These are phyloP conservation scores for Malaclemys terrapin DNA, from an alignment of 2,113 vertebrate species.

Conservation along the genomic window DNA sequence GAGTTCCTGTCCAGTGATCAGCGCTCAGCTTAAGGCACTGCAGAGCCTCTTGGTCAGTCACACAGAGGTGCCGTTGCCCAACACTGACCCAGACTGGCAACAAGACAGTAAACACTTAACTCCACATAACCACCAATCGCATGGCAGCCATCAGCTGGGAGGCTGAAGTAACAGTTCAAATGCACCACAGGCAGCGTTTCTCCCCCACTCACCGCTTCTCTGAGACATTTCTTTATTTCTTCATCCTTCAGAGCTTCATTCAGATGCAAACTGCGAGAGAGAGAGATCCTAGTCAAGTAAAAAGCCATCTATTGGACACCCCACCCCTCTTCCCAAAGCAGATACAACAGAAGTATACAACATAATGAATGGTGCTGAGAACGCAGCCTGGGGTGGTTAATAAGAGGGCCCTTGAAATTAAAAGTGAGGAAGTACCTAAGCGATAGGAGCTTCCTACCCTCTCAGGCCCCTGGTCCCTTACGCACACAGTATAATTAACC, in stretches of 20 bases:
- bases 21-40: too few species aligned
- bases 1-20: neutral
- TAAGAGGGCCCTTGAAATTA: neutral
- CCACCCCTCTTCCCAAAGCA: accelerated
- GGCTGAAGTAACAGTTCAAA: neutral
- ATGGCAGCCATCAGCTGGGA: neutral
- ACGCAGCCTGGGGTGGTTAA: neutral
- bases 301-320: neutral
- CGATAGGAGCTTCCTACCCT: neutral
- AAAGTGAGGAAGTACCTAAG: neutral
- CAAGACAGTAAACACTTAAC: neutral
- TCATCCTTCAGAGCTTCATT: conserved; percentile 74
- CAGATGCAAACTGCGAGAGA: conserved; percentile 74
- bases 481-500: neutral
- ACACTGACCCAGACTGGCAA: neutral
- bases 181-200: neutral
- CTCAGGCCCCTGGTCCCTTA: neutral
- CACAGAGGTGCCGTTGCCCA: accelerated
- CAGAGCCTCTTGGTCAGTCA: neutral
- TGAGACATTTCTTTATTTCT: conserved; percentile 78
- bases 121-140: neutral
- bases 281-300: conserved; percentile 2
- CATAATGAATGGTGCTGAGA: neutral
- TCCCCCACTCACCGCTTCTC: conserved; percentile 76
- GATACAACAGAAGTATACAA: accelerated